Base-by-base conservation (phyloP, 2,888 invertebrate genomes). In the Pammene aurita region DNA sequence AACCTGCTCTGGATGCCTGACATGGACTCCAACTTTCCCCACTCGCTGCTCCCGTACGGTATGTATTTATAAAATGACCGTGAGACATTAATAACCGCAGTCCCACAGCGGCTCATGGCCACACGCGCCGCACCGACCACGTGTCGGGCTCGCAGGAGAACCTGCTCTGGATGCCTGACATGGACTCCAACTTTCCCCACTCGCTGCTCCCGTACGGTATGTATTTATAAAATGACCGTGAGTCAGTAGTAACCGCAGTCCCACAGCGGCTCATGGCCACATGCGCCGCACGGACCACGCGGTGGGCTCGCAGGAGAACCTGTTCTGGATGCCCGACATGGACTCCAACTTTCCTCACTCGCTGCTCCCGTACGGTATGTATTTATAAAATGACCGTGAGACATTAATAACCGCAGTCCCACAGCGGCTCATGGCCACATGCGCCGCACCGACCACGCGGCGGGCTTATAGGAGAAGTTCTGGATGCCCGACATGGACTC, bases 401-500 rank as follows among this genome's bases (percentile, higher is more conserved):
- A 38, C 9, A 38, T 38, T 38, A 26, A 4, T 14, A 5, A 10
- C 1, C 14, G 14, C 89, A 94, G 95, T 73, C 94, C 73, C 96
- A 61, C 96, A 97, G 89, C 93, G 97, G 71, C 94, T 96, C 79
- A 95, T 96, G 94, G 90, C 86, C 97, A 90, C 85, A 84, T 86
- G 78, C 83, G 85, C 6, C 93, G 96, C 81, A 94, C 93, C 71
- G 93, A 93, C 74, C 85, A 87, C 68, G 62, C 48, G 93, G 35
- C 94, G 94, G 56, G 41, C 50, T 11, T 16, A 5, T 52, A 46
- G 73, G 94, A 94, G 16, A 57, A 72, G 72, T 95, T 95, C 84
- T 96, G 96, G 96, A 87, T 95, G 76, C 94, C 96, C 18, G 95
- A 96, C 78, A 93, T 96, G 79, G 97, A 97, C 85, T 94, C 94